A percentile compares a stretch with the other conserved stretches of the same genome.
phyloP scores from a whole-genome alignment of 2,113 vertebrate genomes.

The Upupa epops region DNA sequence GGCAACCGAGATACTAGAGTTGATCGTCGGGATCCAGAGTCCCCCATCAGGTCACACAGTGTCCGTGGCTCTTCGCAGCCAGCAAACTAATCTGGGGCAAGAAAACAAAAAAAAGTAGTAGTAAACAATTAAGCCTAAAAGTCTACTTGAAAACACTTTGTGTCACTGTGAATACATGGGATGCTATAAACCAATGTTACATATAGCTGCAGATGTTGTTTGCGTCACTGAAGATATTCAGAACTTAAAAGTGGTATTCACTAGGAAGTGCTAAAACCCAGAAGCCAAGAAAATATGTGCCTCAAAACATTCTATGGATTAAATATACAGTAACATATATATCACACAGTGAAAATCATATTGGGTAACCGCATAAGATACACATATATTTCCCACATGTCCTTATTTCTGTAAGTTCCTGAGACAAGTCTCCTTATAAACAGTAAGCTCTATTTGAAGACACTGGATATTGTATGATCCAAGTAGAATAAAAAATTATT shows the following conservation, averaged over 20 bases:
- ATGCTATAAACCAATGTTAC: background rate
- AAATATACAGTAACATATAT: background rate
- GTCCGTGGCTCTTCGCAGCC: conserved; percentile 6
- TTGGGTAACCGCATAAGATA: background rate
- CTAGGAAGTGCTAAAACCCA: background rate
- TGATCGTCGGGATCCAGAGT: conserved; percentile 88
- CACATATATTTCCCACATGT: background rate
- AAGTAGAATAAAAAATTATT: background rate
- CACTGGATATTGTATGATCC: background rate
- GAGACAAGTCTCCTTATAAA: background rate
- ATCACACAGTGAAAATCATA: background rate
- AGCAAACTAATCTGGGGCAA: conserved; percentile 53
- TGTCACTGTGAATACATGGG: background rate
- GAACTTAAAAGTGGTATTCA: background rate
- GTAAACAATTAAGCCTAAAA: background rate
- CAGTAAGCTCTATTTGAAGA: background rate
- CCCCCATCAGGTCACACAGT: conserved; percentile 84
- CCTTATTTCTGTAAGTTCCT: background rate
- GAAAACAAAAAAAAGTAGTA: background rate
- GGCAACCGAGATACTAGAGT: conserved; percentile 95
- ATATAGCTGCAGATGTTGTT: background rate
- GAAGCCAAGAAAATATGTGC: background rate
- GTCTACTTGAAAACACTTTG: background rate
- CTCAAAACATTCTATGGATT: background rate
- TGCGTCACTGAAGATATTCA: background rate